phyloP scores from a whole-genome alignment of 64 coral and sea anemone genomes.

The Acropora yongei region DNA sequence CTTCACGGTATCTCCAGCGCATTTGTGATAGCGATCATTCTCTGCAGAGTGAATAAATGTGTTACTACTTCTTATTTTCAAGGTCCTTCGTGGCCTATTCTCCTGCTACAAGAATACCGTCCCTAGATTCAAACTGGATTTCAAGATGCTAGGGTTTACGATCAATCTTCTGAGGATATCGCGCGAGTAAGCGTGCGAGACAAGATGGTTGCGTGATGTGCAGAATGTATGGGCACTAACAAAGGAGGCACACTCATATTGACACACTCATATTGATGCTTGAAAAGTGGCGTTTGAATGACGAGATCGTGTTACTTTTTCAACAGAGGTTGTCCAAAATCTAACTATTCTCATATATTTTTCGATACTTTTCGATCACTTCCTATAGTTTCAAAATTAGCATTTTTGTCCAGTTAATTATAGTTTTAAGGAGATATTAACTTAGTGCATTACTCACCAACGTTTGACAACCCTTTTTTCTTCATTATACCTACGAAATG shows the following conservation, averaged over 20 bases:
- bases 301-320: slow-evolving; percentile 17
- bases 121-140: slow-evolving; percentile 7
- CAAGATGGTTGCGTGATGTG: too few relatives aligned
- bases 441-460: slow-evolving; percentile 30
- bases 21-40: slow-evolving; percentile 47
- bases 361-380: slow-evolving; percentile 15
- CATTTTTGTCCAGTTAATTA: slow-evolving; percentile 6
- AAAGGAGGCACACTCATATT: too few relatives aligned
- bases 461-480: slow-evolving; percentile 25
- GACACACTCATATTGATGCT: slow-evolving; percentile 9
- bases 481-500: slow-evolving; percentile 34
- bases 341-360: slow-evolving; percentile 12
- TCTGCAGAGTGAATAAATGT: slow-evolving; percentile 11
- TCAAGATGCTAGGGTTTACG: too few relatives aligned
- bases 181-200: too few relatives aligned
- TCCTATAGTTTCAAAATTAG: slow-evolving; percentile 8
- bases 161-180: too few relatives aligned
- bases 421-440: slow-evolving; percentile 4
- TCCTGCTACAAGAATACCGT: background rate
- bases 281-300: slow-evolving; percentile 36
- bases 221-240: background rate
- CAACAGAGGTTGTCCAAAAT: slow-evolving; percentile 8
- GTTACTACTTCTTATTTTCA: slow-evolving; percentile 35
- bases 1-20: slow-evolving; percentile 32
- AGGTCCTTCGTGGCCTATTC: slow-evolving; percentile 5